Base-by-base conservation (phyloP, 1,140 invertebrate species). In the Choristoneura fumiferana region DNA sequence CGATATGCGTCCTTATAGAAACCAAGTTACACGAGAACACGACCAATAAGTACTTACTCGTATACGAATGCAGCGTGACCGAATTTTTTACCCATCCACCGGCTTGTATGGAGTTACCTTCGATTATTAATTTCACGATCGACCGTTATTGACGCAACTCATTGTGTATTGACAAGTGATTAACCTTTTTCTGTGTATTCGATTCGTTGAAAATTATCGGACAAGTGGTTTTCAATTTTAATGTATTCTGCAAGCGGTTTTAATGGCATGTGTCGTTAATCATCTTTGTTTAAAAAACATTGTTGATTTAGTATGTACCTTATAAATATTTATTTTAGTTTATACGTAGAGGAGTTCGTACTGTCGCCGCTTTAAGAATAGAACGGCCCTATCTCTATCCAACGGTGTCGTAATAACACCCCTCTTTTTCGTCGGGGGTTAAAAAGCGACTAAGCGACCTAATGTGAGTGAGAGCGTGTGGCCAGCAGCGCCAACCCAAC, bases 281-380 rank as follows among this genome's bases (percentile, higher is more conserved):
- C 22, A 29, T 29, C 22, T 3, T 29, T 6, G 22, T 2, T 3
- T 45, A 14, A 40, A 18, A 57, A 57, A 43, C 39, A 57, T 43
- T 55, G 36, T 40, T 53, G 35, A 55, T n/a, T 65, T 54, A 54
- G 43, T 49, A 59, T 40, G 38, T 54, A 62, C 22, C 6, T n/a
- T n/a, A n/a, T n/a, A n/a, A n/a, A n/a, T n/a, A n/a, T n/a, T n/a
- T n/a, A n/a, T n/a, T n/a, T n/a, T n/a, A n/a, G n/a, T n/a, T n/a
- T n/a, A n/a, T n/a, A n/a, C n/a, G n/a, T n/a, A n/a, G n/a, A n/a
- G n/a, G n/a, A n/a, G n/a, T n/a, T n/a, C n/a, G n/a, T n/a, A n/a
- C n/a, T n/a, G n/a, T n/a, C n/a, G n/a, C n/a, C n/a, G n/a, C n/a
- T n/a, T n/a, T n/a, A n/a, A n/a, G n/a, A n/a, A n/a, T n/a, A n/a